Percentiles rank a stretch among this genome's conserved stretches.
phyloP scores from a whole-genome alignment of 2,888 invertebrate genomes.

The Dione vanillae region DNA sequence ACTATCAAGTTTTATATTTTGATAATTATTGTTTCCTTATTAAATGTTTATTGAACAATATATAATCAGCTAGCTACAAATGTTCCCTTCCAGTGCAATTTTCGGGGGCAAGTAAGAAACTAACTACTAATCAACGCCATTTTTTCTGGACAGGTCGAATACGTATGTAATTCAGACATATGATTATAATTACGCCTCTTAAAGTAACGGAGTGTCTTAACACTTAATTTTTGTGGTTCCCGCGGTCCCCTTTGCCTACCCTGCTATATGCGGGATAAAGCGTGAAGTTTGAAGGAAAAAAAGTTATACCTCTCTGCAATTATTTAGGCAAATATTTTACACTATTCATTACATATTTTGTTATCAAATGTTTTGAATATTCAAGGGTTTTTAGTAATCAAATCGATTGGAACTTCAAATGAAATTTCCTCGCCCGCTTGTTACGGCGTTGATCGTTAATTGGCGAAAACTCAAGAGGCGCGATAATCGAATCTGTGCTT shows the following conservation, averaged over 20 bases:
- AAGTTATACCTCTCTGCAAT: too few species aligned
- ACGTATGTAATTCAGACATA: too few species aligned
- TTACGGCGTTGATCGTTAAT: slow-evolving; percentile 51
- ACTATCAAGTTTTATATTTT: neutral
- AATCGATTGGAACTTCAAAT: slow-evolving; percentile 36
- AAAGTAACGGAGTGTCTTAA: too few species aligned
- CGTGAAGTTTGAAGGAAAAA: neutral
- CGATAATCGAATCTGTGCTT: slow-evolving; percentile 53
- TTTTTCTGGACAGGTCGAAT: neutral
- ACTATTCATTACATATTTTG: neutral
- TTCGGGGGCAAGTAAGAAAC: too few species aligned
- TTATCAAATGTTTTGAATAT: neutral
- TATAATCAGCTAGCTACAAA: too few species aligned
- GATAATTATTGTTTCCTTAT: too few species aligned
- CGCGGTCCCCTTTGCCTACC: too few species aligned
- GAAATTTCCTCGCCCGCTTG: slow-evolving; percentile 45
- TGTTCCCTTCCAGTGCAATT: too few species aligned
- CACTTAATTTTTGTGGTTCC: too few species aligned
- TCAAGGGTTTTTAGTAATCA: slow-evolving; percentile 12
- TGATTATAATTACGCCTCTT: neutral
- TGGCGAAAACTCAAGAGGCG: slow-evolving; percentile 50
- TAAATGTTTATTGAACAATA: too few species aligned
- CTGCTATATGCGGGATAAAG: neutral
- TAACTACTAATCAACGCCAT: too few species aligned
- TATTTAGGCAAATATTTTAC: too few species aligned